phyloP scores from a whole-genome alignment of 2,113 vertebrate genomes.

The Procavia capensis region DNA sequence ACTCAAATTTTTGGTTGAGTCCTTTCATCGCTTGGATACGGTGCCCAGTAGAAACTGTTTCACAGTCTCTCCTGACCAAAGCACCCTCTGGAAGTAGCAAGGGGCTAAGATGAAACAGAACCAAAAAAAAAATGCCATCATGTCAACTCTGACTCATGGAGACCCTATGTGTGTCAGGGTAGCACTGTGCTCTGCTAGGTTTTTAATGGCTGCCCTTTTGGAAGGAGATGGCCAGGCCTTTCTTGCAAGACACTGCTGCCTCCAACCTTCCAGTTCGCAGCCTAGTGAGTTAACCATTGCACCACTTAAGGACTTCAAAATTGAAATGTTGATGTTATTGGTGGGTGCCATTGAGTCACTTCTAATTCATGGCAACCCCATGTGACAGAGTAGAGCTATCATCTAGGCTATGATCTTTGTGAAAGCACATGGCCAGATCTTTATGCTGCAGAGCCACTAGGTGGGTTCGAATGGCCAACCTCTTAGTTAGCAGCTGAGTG shows the following conservation, averaged over 20 bases:
- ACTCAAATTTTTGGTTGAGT: not conserved
- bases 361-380: not conserved
- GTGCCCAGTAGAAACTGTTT: not conserved
- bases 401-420: not conserved
- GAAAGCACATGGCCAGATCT: not conserved
- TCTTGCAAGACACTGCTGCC: not conserved
- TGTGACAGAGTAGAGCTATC: not conserved
- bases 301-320: not conserved
- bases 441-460: not conserved
- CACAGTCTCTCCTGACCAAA: not conserved
- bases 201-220: not conserved
- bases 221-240: not conserved
- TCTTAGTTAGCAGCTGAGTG: not conserved
- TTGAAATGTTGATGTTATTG: not conserved
- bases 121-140: not conserved
- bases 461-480: not conserved
- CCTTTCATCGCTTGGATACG: not conserved
- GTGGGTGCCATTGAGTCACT: not conserved
- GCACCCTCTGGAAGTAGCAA: not conserved
- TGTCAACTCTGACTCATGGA: not conserved
- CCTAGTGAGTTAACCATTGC: not conserved
- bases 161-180: not conserved
- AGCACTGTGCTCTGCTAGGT: no score
- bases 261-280: not conserved
- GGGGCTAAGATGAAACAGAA: slow-evolving; percentile 10